Evolutionary conservation across 2,888 invertebrate species (phyloP).

Genomic region (Lasioglossum pauxillum): DNA sequence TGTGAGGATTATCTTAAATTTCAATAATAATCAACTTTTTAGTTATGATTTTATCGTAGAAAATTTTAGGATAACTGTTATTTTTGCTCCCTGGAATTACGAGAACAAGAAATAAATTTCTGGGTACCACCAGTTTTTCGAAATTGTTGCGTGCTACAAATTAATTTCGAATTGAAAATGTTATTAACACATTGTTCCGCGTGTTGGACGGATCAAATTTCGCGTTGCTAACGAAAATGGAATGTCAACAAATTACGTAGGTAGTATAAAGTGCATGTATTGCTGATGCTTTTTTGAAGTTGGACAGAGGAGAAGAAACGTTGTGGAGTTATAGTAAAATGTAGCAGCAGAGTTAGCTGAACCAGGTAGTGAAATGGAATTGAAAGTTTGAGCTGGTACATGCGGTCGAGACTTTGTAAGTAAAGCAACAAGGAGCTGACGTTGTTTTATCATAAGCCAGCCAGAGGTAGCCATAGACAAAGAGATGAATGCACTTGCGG

Average conservation of each 20-base stretch:
- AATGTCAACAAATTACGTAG: background rate
- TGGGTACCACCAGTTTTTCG: no score
- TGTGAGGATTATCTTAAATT: no score
- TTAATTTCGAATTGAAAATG: no score
- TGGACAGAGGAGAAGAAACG: background rate
- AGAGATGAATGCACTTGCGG: background rate
- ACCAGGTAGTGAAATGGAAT: background rate
- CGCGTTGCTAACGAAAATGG: background rate
- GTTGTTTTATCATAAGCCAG: conserved; percentile 4
- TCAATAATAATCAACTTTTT: no score
- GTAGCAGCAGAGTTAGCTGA: background rate
- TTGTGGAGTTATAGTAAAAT: background rate
- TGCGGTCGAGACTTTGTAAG: background rate
- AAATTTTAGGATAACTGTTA: no score
- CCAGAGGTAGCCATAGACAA: background rate
- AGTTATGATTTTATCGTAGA: no score
- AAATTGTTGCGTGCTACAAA: no score
- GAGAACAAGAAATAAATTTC: no score
- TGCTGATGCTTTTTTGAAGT: background rate
- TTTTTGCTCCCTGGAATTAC: no score
- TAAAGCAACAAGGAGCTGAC: background rate
- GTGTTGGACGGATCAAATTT: background rate
- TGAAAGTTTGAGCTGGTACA: background rate
- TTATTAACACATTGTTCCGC: background rate
- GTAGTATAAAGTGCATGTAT: background rate